These are phyloP conservation scores for Protomyctophum bolini DNA, from an alignment of 2,113 vertebrate species.

Conservation along the genomic window DNA sequence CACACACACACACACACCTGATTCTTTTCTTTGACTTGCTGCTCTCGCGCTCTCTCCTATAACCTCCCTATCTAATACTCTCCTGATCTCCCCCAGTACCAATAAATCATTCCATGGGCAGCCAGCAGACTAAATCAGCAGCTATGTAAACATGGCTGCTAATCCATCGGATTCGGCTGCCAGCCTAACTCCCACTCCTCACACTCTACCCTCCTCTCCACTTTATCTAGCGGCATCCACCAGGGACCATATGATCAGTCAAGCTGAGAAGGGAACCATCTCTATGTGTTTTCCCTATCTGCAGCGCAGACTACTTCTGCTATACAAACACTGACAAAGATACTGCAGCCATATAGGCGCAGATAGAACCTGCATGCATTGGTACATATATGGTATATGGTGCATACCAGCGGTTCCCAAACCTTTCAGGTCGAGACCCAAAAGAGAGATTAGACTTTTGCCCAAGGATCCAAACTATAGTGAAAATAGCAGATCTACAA, in stretches of 20 bases:
- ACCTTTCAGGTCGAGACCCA: too few relatives aligned
- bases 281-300: conserved; percentile 43
- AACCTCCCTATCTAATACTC: conserved; percentile 37
- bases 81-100: conserved; percentile 35
- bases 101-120: conserved; percentile 61
- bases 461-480: too few relatives aligned
- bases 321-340: neutral
- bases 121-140: conserved; percentile 57
- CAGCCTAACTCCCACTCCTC: conserved; percentile 55
- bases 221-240: conserved; percentile 52
- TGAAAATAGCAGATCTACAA: too few relatives aligned
- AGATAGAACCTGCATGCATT: conserved; percentile 14
- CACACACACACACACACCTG: conserved; percentile 11
- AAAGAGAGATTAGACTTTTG: too few relatives aligned
- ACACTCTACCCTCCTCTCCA: conserved; percentile 49
- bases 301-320: neutral
- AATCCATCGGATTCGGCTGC: conserved; percentile 58
- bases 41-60: conserved; percentile 28
- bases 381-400: neutral
- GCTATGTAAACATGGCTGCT: conserved; percentile 69
- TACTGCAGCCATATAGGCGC: conserved; percentile 8
- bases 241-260: conserved; percentile 55
- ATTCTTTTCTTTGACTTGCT: neutral
- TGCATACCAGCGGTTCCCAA: too few relatives aligned
- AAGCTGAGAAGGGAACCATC: conserved; percentile 48